Evolutionary conservation across 2,888 invertebrate genomes (phyloP).

Genomic region (Graphium colonna): DNA sequence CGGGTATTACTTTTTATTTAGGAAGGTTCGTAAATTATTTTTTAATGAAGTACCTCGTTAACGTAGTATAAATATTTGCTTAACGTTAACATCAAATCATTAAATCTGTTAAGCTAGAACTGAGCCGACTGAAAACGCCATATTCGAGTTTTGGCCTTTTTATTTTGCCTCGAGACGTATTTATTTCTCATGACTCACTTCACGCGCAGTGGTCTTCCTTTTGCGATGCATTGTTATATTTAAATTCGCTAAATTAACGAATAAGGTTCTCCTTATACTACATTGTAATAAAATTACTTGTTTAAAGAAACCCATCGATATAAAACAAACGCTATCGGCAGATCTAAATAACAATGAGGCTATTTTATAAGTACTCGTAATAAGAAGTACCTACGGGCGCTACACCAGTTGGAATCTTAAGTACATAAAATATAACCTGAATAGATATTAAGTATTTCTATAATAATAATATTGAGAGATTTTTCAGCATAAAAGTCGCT

Average conservation of each 20-base stretch:
- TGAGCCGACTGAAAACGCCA: too few species aligned
- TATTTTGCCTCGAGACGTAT: too few species aligned
- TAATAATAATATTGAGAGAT: too few species aligned
- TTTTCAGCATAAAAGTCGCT: constrained; percentile 45
- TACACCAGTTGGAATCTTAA: too few species aligned
- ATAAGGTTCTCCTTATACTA: not conserved
- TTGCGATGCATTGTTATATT: not conserved
- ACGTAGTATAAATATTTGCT: not conserved
- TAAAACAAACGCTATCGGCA: constrained; percentile 45
- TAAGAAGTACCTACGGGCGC: constrained; percentile 42
- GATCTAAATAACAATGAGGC: constrained; percentile 53
- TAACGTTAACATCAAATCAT: not conserved
- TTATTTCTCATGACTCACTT: too few species aligned
- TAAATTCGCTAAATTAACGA: not conserved
- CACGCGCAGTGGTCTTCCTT: not conserved
- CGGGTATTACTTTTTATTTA: not conserved
- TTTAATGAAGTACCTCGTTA: not conserved
- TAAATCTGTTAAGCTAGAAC: too few species aligned
- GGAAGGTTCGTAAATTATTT: not conserved
- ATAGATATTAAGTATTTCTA: too few species aligned
- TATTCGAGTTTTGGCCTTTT: too few species aligned
- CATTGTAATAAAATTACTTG: not conserved
- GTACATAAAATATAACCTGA: too few species aligned
- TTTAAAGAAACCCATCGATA: constrained; percentile 38
- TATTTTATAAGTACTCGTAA: constrained; percentile 49